A percentile compares a stretch with the other conserved stretches of the same genome.
These are phyloP conservation scores for Cotesia vestalis DNA, from an alignment of 1,140 invertebrate genomes.

Conservation along the genomic window DNA sequence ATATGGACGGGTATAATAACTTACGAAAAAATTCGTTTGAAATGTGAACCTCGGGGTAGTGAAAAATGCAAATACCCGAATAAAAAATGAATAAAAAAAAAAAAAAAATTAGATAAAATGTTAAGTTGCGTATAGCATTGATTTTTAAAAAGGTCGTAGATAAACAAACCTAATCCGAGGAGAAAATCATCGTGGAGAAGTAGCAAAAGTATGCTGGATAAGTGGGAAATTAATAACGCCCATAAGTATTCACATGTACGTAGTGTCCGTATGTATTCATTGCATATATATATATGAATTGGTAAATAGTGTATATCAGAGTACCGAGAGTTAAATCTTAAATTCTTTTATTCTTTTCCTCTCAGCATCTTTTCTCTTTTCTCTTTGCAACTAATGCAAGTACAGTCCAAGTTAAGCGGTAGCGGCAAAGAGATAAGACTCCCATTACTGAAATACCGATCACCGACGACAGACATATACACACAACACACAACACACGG, in stretches of 20 bases:
- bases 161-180: slow-evolving; percentile 34
- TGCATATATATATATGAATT: background rate
- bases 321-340: background rate
- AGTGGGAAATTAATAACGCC: slow-evolving; percentile 26
- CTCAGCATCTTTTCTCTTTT: background rate
- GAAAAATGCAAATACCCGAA: background rate
- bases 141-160: slow-evolving; percentile 1
- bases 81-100: background rate
- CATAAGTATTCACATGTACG: background rate
- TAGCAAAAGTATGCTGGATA: slow-evolving; percentile 17
- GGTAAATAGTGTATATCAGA: too few species aligned
- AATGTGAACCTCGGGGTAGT: slow-evolving; percentile 6
- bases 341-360: slow-evolving; percentile 17
- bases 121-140: background rate
- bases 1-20: background rate
- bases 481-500: background rate
- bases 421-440: slow-evolving; percentile 46
- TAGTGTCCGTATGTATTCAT: background rate
- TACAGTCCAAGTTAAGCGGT: slow-evolving; percentile 40
- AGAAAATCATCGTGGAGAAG: slow-evolving; percentile 17
- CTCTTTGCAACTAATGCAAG: background rate
- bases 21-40: slow-evolving; percentile 22
- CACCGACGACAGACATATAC: slow-evolving; percentile 30
- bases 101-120: background rate
- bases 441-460: slow-evolving; percentile 51